Conservation (phyloP, 2,113 vertebrate species). For the Anseranas semipalmata region DNA sequence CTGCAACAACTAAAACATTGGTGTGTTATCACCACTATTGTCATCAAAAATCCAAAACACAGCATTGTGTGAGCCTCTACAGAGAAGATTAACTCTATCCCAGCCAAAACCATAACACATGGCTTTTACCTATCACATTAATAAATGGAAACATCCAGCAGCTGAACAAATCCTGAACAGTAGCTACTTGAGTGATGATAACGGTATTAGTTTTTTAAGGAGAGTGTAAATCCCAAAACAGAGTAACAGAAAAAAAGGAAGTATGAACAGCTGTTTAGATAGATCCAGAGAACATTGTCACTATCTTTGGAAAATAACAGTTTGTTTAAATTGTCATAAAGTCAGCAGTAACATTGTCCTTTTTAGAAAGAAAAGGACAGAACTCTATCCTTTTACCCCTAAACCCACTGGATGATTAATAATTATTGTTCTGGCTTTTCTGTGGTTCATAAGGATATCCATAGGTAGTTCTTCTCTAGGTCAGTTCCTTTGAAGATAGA, state of each 20-base stretch:
- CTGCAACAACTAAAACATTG: too few relatives aligned
- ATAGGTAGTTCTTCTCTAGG: neutral
- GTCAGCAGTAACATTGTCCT: neutral
- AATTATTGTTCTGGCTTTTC: neutral
- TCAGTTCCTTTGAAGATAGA: neutral
- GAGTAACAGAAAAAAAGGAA: neutral
- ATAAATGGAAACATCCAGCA: neutral
- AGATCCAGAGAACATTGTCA: neutral
- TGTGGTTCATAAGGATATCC: neutral
- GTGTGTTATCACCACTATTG: too few relatives aligned
- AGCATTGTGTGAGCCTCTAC: too few relatives aligned
- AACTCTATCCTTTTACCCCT: neutral
- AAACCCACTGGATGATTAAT: neutral
- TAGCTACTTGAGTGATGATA: neutral
- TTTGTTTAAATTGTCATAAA: neutral
- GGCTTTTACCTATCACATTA: neutral
- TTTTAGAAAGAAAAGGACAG: too few relatives aligned
- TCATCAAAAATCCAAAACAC: too few relatives aligned
- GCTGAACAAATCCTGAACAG: neutral
- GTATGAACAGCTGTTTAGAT: neutral
- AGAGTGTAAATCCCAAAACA: neutral
- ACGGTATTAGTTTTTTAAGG: neutral
- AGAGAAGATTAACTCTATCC: too few relatives aligned
- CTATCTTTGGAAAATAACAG: neutral
- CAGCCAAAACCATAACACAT: too few relatives aligned